Base-by-base conservation (phyloP, 2,888 invertebrate genomes). In the Lasiommata megera region DNA sequence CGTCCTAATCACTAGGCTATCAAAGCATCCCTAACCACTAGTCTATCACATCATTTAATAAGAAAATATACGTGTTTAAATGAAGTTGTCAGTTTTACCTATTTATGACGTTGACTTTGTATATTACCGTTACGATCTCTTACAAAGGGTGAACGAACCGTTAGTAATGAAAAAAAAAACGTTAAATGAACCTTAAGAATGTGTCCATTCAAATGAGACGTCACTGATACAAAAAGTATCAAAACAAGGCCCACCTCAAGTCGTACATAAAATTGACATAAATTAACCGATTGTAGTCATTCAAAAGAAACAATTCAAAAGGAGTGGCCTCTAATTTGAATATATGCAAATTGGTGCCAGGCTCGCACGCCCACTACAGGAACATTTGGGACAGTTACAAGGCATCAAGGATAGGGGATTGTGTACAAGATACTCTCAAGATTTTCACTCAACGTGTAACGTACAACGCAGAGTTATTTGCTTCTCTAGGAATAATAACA, bases 281-380 rank as follows among this genome's bases (percentile, higher is more conserved):
- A 67, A 70, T 70, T 67, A 69, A 68, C 65, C 62, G 72, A 76
- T 76, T 74, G 69, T 71, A 70, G 76, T 72, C 77, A 72, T 74
- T 73, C 73, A 68, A 67, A 46, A 74, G 73, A 73, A 80, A 81
- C 75, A 78, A 80, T 74, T 70, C 74, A 68, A 68, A 65, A 69
- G 75, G 76, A 77, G 74, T 70, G 72, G 71, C 76, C 71, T 69
- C 79, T 74, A 79, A 80, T 84, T 77, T 74, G 72, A 77, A 76
- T 81, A 64, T 62, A 84, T 85, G 82, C 74, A 81, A 82, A 84
- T 83, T 70, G 62, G 60, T 64, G 66, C 67, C 71, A 67, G 41
- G 62, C 59, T 66, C 65, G 69, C 69, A 84, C 84, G 78, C 83
- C 81, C 73, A 82, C 80, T 56, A 54, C 57, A 43, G 12, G 54